phyloP scores from a whole-genome alignment of 1,140 invertebrate species.

The Habropoda laboriosa region DNA sequence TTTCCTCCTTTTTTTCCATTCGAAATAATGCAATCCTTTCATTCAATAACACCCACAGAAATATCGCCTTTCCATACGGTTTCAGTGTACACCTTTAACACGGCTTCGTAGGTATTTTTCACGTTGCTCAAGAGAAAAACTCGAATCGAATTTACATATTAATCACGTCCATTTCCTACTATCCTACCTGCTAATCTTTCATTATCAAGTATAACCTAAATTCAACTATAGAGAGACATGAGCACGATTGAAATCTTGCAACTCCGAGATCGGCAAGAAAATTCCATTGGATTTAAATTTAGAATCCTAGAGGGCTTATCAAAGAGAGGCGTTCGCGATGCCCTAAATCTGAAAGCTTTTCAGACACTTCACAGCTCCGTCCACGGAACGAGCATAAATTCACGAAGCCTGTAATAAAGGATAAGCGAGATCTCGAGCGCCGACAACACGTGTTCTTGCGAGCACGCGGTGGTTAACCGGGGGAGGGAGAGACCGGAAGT shows the following conservation, averaged over 20 bases:
- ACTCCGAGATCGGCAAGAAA: too few relatives aligned
- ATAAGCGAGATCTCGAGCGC: slow-evolving; percentile 9
- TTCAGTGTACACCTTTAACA: not conserved
- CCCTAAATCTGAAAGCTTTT: not conserved
- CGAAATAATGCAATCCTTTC: not conserved
- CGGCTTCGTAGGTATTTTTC: too few relatives aligned
- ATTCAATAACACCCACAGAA: not conserved
- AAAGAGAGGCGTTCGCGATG: not conserved
- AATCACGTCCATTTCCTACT: too few relatives aligned
- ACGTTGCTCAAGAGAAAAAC: too few relatives aligned
- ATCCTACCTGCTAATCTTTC: too few relatives aligned
- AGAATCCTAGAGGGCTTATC: not conserved
- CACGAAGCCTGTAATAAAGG: slow-evolving; percentile 7
- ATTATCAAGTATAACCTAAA: too few relatives aligned
- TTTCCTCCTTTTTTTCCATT: too few relatives aligned
- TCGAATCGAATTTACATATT: too few relatives aligned
- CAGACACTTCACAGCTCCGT: not conserved
- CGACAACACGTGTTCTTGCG: not conserved
- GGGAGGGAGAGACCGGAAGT: not conserved
- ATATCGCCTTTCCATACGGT: too few relatives aligned
- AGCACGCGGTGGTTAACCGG: not conserved
- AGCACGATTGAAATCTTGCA: too few relatives aligned
- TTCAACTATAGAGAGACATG: too few relatives aligned
- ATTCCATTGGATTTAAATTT: too few relatives aligned
- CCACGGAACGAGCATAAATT: slow-evolving; percentile 10